Conservation (phyloP, 1,140 invertebrate genomes). For the Thaumatotibia leucotreta region DNA sequence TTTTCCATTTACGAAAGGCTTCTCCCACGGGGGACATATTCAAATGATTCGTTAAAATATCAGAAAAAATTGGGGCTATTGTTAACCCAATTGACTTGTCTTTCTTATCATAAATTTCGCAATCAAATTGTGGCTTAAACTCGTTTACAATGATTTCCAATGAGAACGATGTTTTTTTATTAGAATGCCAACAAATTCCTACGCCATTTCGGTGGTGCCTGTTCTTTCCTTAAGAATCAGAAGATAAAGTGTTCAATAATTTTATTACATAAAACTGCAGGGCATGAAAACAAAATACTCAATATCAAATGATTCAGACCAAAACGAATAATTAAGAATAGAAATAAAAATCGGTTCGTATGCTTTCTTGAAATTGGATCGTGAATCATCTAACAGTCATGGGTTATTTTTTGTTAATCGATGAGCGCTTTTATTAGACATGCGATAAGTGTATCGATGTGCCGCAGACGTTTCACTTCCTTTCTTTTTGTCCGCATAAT, state of each 20-base stretch:
- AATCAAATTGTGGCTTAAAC: not conserved
- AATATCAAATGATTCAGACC: too few species aligned
- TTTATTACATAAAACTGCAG: too few species aligned
- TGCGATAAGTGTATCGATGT: conserved; percentile 21
- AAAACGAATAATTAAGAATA: not conserved
- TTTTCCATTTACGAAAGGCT: conserved; percentile 14
- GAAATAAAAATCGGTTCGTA: not conserved
- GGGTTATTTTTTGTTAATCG: conserved; percentile 36
- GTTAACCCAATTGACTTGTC: not conserved
- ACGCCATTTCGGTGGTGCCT: too few species aligned
- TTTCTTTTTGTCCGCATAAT: conserved; percentile 38
- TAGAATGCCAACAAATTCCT: too few species aligned
- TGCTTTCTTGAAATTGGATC: not conserved
- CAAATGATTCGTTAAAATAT: conserved; percentile 11
- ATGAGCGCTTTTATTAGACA: conserved; percentile 42
- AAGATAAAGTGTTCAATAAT: too few species aligned
- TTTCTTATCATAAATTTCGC: not conserved
- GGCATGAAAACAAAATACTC: too few species aligned
- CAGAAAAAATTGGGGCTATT: not conserved
- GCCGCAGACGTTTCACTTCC: conserved; percentile 25
- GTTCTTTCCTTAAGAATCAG: too few species aligned
- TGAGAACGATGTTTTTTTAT: too few species aligned
- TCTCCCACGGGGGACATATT: not conserved
- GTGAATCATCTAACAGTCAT: conserved; percentile 25
- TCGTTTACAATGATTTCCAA: too few species aligned